A percentile compares a stretch with the other conserved stretches of the same genome.
Evolutionary conservation across 1,140 invertebrate genomes (phyloP).

Genomic region (Microplitis demolitor): DNA sequence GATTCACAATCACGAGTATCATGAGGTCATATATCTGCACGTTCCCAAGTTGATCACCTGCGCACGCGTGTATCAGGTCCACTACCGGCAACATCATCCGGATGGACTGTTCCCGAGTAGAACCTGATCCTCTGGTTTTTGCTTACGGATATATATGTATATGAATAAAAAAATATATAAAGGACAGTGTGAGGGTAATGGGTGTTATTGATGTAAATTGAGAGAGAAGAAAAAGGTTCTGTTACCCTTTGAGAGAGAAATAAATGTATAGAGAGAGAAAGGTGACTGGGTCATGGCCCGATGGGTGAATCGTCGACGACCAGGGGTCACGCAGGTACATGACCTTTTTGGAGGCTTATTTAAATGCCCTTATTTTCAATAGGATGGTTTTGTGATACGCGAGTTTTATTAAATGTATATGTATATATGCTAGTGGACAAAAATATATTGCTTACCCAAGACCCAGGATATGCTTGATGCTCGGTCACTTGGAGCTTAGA

Average conservation of each 20-base stretch:
- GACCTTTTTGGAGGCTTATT: conserved; percentile 47
- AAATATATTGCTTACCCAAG: no score
- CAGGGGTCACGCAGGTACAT: conserved; percentile 56
- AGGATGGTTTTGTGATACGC: conserved; percentile 1
- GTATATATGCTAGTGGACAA: no score
- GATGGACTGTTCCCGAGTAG: not conserved
- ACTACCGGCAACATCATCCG: not conserved
- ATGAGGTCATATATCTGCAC: conserved; percentile 33
- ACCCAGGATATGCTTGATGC: not conserved
- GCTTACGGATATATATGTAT: not conserved
- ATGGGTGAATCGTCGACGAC: conserved; percentile 40
- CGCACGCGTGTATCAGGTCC: conserved; percentile 27
- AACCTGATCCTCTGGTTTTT: no score
- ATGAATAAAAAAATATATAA: not conserved
- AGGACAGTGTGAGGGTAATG: not conserved
- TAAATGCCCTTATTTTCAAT: conserved; percentile 48
- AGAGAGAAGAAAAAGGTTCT: not conserved
- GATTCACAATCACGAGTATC: conserved; percentile 6
- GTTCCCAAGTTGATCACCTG: conserved; percentile 25
- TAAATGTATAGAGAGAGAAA: not conserved
- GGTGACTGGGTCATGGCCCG: conserved; percentile 35
- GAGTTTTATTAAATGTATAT: not conserved
- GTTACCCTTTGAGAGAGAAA: not conserved
- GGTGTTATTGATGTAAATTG: not conserved
- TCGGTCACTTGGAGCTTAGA: not conserved